These are phyloP conservation scores for Dendrolimus pini DNA, from an alignment of 2,888 invertebrate genomes.

Conservation along the genomic window DNA sequence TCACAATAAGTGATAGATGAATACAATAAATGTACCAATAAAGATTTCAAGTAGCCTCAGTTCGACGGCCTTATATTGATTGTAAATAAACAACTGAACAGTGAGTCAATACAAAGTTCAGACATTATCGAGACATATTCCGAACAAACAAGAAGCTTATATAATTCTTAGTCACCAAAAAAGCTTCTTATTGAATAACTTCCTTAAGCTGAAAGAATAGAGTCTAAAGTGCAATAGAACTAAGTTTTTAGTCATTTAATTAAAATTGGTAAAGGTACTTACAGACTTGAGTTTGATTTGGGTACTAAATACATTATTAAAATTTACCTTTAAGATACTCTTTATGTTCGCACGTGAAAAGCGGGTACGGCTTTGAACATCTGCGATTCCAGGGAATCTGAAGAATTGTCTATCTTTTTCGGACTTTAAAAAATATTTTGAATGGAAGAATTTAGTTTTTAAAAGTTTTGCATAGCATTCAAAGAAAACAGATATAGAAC, in stretches of 20 bases:
- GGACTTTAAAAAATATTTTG: too few relatives aligned
- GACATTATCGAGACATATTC: slow-evolving; percentile 8
- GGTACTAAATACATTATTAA: too few relatives aligned
- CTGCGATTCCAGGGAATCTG: too few relatives aligned
- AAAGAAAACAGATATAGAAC: too few relatives aligned
- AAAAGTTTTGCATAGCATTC: too few relatives aligned
- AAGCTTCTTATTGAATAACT: neutral
- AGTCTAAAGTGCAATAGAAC: neutral
- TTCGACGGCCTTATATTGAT: slow-evolving; percentile 2
- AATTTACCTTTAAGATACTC: too few relatives aligned
- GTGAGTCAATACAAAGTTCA: slow-evolving; percentile 6
- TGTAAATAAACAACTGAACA: slow-evolving; percentile 1
- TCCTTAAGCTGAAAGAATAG: neutral
- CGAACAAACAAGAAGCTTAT: slow-evolving; percentile 15
- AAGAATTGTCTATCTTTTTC: too few relatives aligned
- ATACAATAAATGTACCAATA: neutral
- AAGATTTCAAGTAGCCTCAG: slow-evolving; percentile 12
- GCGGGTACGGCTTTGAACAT: too few relatives aligned
- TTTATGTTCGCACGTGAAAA: too few relatives aligned
- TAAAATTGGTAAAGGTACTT: neutral
- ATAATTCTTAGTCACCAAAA: slow-evolving; percentile 14
- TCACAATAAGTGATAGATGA: too few relatives aligned
- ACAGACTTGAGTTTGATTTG: neutral
- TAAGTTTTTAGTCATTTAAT: neutral
- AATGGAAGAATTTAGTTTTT: too few relatives aligned